A percentile compares a stretch with the other conserved stretches of the same genome.
Evolutionary conservation across 2,888 invertebrate genomes (phyloP).

Genomic region (Labia minor): DNA sequence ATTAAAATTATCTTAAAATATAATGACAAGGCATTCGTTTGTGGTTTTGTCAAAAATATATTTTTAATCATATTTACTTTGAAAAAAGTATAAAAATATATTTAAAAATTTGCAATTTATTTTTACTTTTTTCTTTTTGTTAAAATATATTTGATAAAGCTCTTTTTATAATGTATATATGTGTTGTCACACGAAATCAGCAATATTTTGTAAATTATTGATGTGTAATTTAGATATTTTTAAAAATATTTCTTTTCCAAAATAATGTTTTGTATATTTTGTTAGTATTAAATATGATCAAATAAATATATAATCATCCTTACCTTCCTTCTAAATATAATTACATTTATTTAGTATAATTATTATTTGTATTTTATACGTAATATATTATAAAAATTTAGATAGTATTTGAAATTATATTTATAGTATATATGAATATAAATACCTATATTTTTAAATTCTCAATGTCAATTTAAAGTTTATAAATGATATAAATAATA

Average conservation of each 20-base stretch:
- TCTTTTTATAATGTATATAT: not conserved
- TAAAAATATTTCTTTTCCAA: not conserved
- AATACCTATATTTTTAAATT: constrained; percentile 14
- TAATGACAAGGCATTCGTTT: no score
- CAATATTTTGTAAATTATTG: constrained; percentile 4
- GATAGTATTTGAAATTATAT: constrained; percentile 15
- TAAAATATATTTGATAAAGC: not conserved
- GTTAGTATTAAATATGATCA: not conserved
- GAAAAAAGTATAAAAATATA: no score
- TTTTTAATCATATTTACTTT: no score
- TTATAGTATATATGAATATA: constrained; percentile 6
- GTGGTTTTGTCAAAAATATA: no score
- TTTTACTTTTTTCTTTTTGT: no score
- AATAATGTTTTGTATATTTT: not conserved
- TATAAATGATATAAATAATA: not conserved
- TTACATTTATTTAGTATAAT: not conserved
- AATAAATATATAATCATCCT: not conserved
- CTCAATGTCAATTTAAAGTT: not conserved
- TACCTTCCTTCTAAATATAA: not conserved
- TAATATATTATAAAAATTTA: not conserved
- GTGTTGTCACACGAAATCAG: not conserved
- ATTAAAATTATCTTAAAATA: no score
- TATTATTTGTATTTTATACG: not conserved
- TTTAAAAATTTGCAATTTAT: no score
- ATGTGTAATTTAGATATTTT: not conserved